Evolutionary conservation across 2,888 invertebrate genomes (phyloP), one percentile per base, ranked within the genome.

Genomic region (Phengaris alcon): DNA sequence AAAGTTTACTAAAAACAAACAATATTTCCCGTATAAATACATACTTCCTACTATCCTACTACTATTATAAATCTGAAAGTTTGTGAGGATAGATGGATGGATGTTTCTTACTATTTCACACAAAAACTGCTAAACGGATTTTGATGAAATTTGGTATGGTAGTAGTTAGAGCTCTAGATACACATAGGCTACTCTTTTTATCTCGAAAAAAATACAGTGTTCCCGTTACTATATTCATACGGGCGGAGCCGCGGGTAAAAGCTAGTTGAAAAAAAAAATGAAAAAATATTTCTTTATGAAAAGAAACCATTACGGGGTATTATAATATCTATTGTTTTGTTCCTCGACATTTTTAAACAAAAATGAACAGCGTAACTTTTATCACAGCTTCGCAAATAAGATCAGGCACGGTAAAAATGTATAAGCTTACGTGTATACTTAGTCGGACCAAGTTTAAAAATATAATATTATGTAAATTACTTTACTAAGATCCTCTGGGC

Each of bases 331-430:
- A 51, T 51, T 15, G 51, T 51, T 51, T 70, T 70, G 22, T 22
- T 70, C 13, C 51, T 15, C 64, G 51, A 70, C 70, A 70, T 70
- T 69, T 69, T 69, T 48, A 69, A 69, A 69, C 69, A 70, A 70
- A 70, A 70, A 70, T 12, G 46, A 69, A 69, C 10, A 52, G 52
- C 52, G 51, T 15, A 51, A 70, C 70, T 70, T 70, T 51, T 70
- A 22, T 70, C 12, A 64, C 35, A 10, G 12, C 10, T 15, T 70
- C 15, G 52, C 22, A 51, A 70, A 70, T 52, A 70, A 48, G 48
- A 52, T 48, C 46, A n/a, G n/a, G 12, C 15, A 22, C 12, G 52
- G 15, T 22, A 52, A 70, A n/a, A 70, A 70, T 70, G 12, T 52
- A 70, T 22, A 69, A 70, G 10, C 48, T 70, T 52, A 70, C 70